phyloP scores from a whole-genome alignment of 1,140 invertebrate genomes.

The Danaus plexippus region DNA sequence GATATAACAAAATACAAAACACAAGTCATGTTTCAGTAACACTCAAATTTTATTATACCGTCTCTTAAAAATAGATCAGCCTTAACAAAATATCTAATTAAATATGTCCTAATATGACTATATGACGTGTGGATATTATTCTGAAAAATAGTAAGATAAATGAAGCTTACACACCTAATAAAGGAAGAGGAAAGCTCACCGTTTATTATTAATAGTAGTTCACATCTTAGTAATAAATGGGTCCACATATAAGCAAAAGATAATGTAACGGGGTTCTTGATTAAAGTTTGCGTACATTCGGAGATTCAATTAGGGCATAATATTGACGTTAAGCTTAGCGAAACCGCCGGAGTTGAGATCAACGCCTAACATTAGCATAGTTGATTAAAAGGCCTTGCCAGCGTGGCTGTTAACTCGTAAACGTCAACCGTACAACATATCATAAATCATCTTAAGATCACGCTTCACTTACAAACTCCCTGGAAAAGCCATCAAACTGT shows the following conservation, averaged over 20 bases:
- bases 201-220: constrained; percentile 8
- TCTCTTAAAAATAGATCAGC: no score
- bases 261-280: constrained; percentile 36
- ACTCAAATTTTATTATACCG: no score
- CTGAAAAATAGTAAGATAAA: constrained; percentile 11
- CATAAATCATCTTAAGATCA: constrained; percentile 70
- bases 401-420: constrained; percentile 61
- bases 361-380: constrained; percentile 66
- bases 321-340: constrained; percentile 55
- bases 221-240: constrained; percentile 26
- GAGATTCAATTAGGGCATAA: constrained; percentile 60
- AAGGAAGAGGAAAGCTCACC: constrained; percentile 12
- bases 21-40: no score
- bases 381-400: constrained; percentile 67
- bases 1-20: no score
- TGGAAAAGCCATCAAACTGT: constrained; percentile 24
- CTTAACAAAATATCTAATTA: no score
- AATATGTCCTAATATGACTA: no score
- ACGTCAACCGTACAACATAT: constrained; percentile 63
- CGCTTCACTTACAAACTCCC: constrained; percentile 41
- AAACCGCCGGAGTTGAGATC: constrained; percentile 41
- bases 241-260: constrained; percentile 20
- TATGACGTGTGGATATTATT: no score
- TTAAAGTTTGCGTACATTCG: constrained; percentile 52
- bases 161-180: constrained; percentile 7